phyloP scores from a whole-genome alignment of 2,888 invertebrate genomes.

The Ferrisia virgata region DNA sequence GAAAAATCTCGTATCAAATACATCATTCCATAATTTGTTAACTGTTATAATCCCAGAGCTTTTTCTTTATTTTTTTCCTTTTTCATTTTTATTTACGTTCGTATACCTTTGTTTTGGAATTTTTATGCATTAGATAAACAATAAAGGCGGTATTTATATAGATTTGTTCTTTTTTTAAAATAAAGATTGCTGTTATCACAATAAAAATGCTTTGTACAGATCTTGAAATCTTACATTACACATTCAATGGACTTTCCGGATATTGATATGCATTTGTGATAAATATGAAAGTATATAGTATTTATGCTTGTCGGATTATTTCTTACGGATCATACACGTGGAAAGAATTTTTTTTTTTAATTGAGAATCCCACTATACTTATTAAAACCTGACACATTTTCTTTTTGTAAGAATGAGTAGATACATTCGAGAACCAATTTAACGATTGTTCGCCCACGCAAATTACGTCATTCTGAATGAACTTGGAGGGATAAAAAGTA shows the following conservation, averaged over 20 bases:
- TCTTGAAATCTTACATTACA: no score
- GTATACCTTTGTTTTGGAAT: neutral
- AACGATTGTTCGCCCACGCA: neutral
- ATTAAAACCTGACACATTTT: neutral
- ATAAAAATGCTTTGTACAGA: neutral
- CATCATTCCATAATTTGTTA: constrained; percentile 16
- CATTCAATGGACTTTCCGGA: no score
- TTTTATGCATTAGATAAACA: neutral
- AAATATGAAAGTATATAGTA: no score
- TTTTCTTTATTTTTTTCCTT: constrained; percentile 6
- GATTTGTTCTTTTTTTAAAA: neutral
- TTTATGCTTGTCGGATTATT: no score
- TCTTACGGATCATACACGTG: no score
- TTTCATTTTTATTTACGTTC: neutral
- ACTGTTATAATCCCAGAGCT: neutral
- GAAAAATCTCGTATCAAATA: neutral
- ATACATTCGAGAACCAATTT: neutral
- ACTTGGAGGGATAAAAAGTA: neutral
- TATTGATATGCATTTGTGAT: no score
- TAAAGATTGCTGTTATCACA: neutral
- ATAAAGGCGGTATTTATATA: neutral
- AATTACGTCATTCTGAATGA: neutral
- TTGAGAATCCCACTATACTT: no score
- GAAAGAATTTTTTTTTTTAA: no score
- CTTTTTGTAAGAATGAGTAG: neutral